phyloP scores from a whole-genome alignment of 2,888 invertebrate species.

The Catotricha subobsoleta region DNA sequence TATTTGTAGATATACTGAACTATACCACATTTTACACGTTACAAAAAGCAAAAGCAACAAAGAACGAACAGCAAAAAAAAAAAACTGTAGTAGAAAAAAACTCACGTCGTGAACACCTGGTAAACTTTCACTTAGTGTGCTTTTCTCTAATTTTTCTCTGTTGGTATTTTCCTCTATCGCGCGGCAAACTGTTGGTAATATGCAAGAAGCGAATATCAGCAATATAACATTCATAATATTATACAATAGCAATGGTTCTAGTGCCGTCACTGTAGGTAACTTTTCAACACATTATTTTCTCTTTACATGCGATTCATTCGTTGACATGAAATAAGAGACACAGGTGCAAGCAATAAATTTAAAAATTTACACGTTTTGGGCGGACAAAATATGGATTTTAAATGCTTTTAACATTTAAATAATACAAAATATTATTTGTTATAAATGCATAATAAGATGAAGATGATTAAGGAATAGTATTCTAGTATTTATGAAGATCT shows the following conservation, averaged over 20 bases:
- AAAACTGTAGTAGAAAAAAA: background rate
- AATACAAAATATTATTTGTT: slow-evolving; percentile 1
- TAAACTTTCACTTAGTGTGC: slow-evolving; percentile 2
- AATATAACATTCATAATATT: background rate
- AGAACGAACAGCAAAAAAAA: background rate
- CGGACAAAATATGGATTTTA: slow-evolving; percentile 4
- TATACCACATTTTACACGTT: too few species aligned
- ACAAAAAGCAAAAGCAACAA: background rate
- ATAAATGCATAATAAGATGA: too few species aligned
- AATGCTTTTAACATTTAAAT: slow-evolving; percentile 2
- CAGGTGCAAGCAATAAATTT: slow-evolving; percentile 6
- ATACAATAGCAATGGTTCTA: slow-evolving; percentile 1
- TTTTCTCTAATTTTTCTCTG: background rate
- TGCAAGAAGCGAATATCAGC: background rate
- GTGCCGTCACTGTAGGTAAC: too few species aligned
- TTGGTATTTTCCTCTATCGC: background rate
- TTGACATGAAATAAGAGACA: slow-evolving; percentile 6
- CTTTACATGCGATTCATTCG: slow-evolving; percentile 5
- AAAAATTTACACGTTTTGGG: slow-evolving; percentile 5
- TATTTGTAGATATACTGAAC: too few species aligned
- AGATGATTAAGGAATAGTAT: too few species aligned
- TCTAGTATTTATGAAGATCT: background rate
- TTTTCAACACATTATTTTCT: slow-evolving; percentile 7
- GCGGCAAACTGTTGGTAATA: background rate
- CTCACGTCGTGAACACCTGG: slow-evolving; percentile 5